Percentiles rank a stretch among this genome's conserved stretches.
These are phyloP conservation scores for Nipponia nippon DNA, from an alignment of 2,113 vertebrate genomes.

Conservation along the genomic window DNA sequence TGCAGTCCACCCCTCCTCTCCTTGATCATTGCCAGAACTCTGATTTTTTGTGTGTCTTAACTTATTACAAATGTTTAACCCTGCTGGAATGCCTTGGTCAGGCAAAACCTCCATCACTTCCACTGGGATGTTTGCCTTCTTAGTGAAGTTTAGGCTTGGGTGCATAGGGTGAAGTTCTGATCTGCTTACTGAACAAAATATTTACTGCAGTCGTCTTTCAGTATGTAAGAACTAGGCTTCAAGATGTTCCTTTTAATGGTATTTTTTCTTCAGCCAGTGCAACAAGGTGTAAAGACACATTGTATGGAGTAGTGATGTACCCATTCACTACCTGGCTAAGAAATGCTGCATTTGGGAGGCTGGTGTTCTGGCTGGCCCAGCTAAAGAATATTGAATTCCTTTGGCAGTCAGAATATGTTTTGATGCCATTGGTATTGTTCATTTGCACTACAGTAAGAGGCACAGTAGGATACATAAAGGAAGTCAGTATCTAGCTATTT, in stretches of 20 bases:
- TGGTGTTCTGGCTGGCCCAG: neutral
- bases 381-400: neutral
- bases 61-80: neutral
- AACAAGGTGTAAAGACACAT: neutral
- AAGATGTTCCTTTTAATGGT: neutral
- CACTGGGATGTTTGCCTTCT: neutral
- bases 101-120: neutral
- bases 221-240: neutral
- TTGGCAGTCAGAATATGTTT: neutral
- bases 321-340: neutral
- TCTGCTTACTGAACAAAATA: neutral
- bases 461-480: neutral
- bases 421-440: neutral
- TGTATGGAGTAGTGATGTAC: neutral
- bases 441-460: neutral
- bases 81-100: neutral
- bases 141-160: neutral
- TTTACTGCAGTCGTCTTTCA: neutral
- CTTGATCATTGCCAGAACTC: constrained; percentile 43
- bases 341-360: neutral
- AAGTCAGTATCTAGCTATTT: neutral
- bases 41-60: constrained; percentile 50
- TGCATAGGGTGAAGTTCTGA: neutral
- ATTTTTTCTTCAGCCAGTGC: constrained; percentile 20
- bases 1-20: constrained; percentile 21